Percentiles rank a stretch among this genome's conserved stretches.
These are phyloP conservation scores for Petroica traversi DNA, from an alignment of 2,113 vertebrate species.

Conservation along the genomic window DNA sequence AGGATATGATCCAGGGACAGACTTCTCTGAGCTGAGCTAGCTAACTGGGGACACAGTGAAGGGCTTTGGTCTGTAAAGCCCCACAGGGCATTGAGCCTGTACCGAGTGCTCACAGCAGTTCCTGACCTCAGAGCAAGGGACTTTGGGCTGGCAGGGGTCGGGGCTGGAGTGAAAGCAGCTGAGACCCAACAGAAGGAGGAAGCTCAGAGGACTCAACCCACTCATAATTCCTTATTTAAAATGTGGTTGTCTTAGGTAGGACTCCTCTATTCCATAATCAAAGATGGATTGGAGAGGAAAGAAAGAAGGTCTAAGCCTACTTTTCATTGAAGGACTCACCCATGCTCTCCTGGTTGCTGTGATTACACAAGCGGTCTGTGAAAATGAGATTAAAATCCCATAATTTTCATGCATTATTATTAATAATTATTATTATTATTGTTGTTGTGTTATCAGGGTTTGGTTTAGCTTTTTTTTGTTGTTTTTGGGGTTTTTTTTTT, in stretches of 20 bases:
- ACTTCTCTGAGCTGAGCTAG: not conserved
- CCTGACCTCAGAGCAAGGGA: not conserved
- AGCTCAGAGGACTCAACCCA: not conserved
- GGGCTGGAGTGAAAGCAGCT: not conserved
- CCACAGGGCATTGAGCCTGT: fast-evolving
- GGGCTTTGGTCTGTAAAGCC: not conserved
- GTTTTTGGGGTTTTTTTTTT: too few relatives aligned
- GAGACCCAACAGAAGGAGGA: not conserved
- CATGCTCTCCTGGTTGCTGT: not conserved
- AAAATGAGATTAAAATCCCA: not conserved
- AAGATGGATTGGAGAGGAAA: not conserved
- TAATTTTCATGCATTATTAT: not conserved
- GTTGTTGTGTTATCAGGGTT: too few relatives aligned
- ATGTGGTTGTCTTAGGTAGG: not conserved
- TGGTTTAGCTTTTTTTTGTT: too few relatives aligned
- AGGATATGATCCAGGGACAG: not conserved
- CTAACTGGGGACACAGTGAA: not conserved
- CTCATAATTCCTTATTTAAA: not conserved
- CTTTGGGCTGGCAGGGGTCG: not conserved
- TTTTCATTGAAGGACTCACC: not conserved
- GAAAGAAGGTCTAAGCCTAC: not conserved
- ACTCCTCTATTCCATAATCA: not conserved
- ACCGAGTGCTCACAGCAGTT: not conserved
- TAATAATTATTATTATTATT: not conserved
- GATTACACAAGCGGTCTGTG: not conserved